Base-by-base conservation (phyloP, 2,888 invertebrate genomes). In the Bombylius major region DNA sequence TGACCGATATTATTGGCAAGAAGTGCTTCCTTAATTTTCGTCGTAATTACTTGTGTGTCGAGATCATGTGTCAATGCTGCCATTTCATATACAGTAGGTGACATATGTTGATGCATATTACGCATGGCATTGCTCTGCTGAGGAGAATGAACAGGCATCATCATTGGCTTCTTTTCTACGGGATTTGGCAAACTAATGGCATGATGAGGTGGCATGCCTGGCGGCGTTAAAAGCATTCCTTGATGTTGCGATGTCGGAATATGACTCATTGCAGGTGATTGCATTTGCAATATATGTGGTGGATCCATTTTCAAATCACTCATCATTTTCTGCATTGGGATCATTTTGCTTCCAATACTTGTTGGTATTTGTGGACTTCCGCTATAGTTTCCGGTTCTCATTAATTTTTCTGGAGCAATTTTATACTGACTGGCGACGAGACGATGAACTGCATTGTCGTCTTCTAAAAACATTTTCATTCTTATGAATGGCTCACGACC, bases 381-480 rank as follows among this genome's bases (percentile, higher is more conserved):
- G 72, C 90, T 90, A 75, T 92, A 93, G 74, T 90, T 91, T 67
- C 92, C 92, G 52, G 94, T 95, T 71, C 96, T 82, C 95, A 96
- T 95, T 57, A 96, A 78, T 74, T 96, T 96, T 75, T 97, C 97
- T 9, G 96, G 96, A 1, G 96, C 95, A 58, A 97, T 96, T 78
- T 96, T 95, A 77, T 97, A 97, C 76, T 97, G 97, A 61, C 93
- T 94, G 60, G 97, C 95, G 33, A 95, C 94, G 63, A 95, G 76
- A 70, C 94, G 94, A 74, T 94, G 94, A 3, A 95, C 93, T 12
- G 94, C 94, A 67, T 93, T 92, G 63, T 94, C 93, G 67, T 95
- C 95, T 75, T 94, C 94, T 63, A 97, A 78, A 76, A 97, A 97
- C 87, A 96, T 92, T 74, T 95, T 93, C 96, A 97, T 97, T 59